Evolutionary conservation across 2,888 invertebrate genomes (phyloP).

Genomic region (Xylocampa areola): DNA sequence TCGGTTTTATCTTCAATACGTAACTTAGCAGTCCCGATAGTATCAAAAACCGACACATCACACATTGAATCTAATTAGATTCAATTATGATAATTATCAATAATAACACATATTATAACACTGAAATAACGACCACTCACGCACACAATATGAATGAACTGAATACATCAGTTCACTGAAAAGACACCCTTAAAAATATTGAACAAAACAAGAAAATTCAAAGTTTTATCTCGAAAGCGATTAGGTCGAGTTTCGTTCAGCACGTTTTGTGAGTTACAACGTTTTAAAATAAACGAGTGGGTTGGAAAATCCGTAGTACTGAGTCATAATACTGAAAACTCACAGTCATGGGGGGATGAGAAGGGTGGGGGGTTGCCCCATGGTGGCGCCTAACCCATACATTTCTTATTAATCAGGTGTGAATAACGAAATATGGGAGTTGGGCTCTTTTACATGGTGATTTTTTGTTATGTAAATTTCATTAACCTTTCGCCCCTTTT

Average conservation of each 20-base stretch:
- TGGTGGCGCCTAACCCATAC: constrained; percentile 47
- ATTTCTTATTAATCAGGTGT: constrained; percentile 63
- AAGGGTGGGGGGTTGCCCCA: constrained; percentile 18
- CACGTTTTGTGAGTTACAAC: constrained; percentile 35
- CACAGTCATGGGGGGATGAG: constrained; percentile 11
- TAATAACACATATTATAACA: constrained; percentile 40
- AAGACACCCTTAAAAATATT: constrained; percentile 51
- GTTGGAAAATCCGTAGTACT: constrained; percentile 56
- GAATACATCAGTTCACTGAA: constrained; percentile 40
- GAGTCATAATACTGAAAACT: constrained; percentile 57
- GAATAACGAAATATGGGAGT: constrained; percentile 50
- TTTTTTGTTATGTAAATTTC: constrained; percentile 38
- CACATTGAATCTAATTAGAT: no score
- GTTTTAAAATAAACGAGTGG: constrained; percentile 26
- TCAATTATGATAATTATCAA: constrained; percentile 52
- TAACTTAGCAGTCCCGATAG: constrained; percentile 55
- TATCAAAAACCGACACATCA: constrained; percentile 67
- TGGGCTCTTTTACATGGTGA: constrained; percentile 36
- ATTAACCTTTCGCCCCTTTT: constrained; percentile 26
- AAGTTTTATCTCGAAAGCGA: constrained; percentile 48
- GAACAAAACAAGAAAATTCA: constrained; percentile 19
- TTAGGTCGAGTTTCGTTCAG: constrained; percentile 42
- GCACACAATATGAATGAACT: constrained; percentile 59
- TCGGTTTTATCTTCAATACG: constrained; percentile 51
- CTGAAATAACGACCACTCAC: constrained; percentile 53